Evolutionary conservation across 2,797 vertebrate genomes (phyloP).

Genomic region (Molossus alvarezi): DNA sequence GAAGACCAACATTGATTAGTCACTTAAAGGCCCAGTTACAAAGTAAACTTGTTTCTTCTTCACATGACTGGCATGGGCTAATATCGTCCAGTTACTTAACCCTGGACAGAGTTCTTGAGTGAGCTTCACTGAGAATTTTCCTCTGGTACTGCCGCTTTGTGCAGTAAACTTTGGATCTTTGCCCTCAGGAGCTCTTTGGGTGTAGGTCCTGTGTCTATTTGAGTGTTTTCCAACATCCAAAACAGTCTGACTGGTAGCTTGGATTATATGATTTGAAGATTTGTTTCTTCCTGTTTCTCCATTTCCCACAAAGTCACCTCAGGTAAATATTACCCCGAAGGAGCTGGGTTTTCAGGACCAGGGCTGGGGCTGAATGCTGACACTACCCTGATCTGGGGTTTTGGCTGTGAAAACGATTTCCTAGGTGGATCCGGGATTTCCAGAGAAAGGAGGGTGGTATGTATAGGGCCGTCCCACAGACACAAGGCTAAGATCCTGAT

Average conservation of each 20-base stretch:
- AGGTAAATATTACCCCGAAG: neutral
- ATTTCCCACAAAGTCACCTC: neutral
- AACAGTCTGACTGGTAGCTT: neutral
- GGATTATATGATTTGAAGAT: neutral
- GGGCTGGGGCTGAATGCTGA: neutral
- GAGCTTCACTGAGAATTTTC: neutral
- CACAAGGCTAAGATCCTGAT: neutral
- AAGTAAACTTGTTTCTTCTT: neutral
- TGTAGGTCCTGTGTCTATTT: neutral
- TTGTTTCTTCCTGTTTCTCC: slow-evolving; percentile 28
- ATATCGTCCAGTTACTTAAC: neutral
- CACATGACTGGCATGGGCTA: neutral
- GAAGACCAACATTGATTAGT: neutral
- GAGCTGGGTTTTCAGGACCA: neutral
- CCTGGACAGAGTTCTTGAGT: neutral
- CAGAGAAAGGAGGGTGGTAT: neutral
- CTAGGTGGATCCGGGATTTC: neutral
- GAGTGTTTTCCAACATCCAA: slow-evolving; percentile 8
- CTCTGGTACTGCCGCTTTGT: neutral
- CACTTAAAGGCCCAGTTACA: neutral
- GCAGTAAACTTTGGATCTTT: slow-evolving; percentile 1
- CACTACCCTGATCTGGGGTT: neutral
- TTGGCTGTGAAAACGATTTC: slow-evolving; percentile 29
- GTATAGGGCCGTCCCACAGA: neutral
- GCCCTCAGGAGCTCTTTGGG: neutral